These are phyloP conservation scores for Serripes groenlandicus DNA, from an alignment of 2,888 invertebrate genomes.

Conservation along the genomic window DNA sequence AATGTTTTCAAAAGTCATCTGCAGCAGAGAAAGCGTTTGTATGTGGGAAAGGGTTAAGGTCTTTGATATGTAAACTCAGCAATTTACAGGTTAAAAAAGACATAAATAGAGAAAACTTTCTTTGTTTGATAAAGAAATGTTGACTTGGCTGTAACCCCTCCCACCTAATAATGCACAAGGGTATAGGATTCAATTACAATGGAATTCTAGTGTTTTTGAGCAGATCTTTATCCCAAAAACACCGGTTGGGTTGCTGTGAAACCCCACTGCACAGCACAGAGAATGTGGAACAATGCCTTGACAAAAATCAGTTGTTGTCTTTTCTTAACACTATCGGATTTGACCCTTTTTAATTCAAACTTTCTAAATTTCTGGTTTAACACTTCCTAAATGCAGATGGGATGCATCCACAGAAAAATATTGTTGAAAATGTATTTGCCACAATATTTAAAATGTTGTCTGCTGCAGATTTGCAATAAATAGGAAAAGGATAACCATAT, in stretches of 20 bases:
- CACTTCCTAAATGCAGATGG: no score
- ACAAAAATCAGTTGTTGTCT: background rate
- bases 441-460: no score
- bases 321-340: slow-evolving; percentile 6
- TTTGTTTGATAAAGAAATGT: slow-evolving; percentile 1
- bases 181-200: background rate
- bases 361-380: no score
- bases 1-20: background rate
- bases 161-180: background rate
- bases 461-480: no score
- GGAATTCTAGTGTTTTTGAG: background rate
- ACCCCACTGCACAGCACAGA: background rate
- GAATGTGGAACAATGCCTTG: background rate
- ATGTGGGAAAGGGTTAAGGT: background rate
- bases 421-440: no score
- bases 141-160: background rate
- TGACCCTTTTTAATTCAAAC: background rate
- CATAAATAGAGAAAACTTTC: background rate
- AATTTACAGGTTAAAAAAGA: background rate
- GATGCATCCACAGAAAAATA: no score
- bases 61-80: no score
- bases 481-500: no score
- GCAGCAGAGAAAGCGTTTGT: background rate
- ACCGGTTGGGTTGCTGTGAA: slow-evolving; percentile 16
- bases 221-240: background rate